These are phyloP conservation scores for Thomomys bottae DNA, from an alignment of 2,113 vertebrate genomes.

Conservation along the genomic window DNA sequence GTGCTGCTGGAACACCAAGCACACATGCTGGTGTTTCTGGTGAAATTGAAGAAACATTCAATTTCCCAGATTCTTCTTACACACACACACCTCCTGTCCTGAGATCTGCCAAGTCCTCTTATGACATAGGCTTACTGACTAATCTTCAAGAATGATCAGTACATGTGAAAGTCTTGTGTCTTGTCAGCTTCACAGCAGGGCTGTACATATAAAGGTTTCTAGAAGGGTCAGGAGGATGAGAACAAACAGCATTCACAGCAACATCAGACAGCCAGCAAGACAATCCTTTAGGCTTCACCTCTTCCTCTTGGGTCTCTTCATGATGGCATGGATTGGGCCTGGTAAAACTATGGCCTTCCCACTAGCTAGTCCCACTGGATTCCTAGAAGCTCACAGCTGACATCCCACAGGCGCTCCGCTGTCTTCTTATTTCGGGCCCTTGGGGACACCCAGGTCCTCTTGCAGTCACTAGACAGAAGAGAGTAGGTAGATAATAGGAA, in stretches of 20 bases:
- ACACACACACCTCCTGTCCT: not conserved
- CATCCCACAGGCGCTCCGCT: conserved; percentile 90
- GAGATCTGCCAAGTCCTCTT: not conserved
- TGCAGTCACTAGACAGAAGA: conserved; percentile 90
- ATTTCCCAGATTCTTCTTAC: not conserved
- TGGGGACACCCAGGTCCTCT: conserved; percentile 90
- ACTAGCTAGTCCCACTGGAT: conserved; percentile 89
- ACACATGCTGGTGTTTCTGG: not conserved
- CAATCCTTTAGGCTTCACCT: not conserved
- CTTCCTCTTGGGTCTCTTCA: conserved; percentile 20
- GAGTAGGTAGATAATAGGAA: not conserved
- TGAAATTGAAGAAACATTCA: not conserved
- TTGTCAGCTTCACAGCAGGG: not conserved
- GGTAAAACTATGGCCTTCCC: not conserved
- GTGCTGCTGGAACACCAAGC: not conserved
- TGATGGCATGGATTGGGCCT: not conserved
- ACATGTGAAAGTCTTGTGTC: not conserved
- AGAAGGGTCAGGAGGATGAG: not conserved
- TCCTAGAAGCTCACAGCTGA: conserved; percentile 94
- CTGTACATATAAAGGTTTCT: not conserved
- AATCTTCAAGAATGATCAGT: not conserved
- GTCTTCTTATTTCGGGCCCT: conserved; percentile 91
- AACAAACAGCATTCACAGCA: not conserved
- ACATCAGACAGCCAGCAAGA: not conserved
- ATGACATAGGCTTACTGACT: not conserved